Base-by-base conservation (phyloP, 2,113 vertebrate species). In the Himantopus leucocephalus region DNA sequence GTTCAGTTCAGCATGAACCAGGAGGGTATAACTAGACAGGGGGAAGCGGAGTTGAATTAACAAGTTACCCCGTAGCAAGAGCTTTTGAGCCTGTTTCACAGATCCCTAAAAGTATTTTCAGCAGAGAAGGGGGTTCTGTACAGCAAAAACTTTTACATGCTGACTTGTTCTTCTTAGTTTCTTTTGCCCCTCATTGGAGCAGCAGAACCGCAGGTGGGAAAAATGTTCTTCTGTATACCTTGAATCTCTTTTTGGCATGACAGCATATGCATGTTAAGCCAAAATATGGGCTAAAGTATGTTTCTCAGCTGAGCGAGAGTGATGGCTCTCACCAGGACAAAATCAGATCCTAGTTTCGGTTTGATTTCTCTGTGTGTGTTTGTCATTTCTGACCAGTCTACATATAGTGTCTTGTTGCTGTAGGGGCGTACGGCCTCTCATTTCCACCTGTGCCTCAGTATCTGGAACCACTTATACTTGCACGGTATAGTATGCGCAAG, bases 341-440 rank as follows among this genome's bases (percentile, higher is more conserved):
- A 86, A 63, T 50, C 56, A 56, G 17, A 35, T 60, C 37, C 39
- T 26, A 9, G 19, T 70, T 86, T 47, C 37, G 43, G 11, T 85
- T 96, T 85, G 35, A 67, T 73, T 92, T 85, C 26, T 39, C 8
- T 73, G 10, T 67, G 22, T 79, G 1, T 41, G 6, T 55, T 74
- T 91, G 39, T 71, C 29, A 14, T 19, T 92, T 67, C 43, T 85
- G 34, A 39, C 52, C 27, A 30, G 63, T 30, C 12, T 45, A 58
- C 30, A 16, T 79, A 12, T 2, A 62, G 32, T 30, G 10, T 45
- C 62, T 43, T 45, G 15, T 74, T 78, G 47, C 39, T 91, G 0
- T 19, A 35, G 30, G 12, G 39, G 5, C 0, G 0, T 56, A 15
- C 1, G 3, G 5, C 41, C 27, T 88, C 7, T 76, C 8, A 7